A percentile compares a stretch with the other conserved stretches of the same genome.
These are phyloP conservation scores for Eunapius fragilis DNA, from an alignment of 37 sponge, comb jelly and placozoan species.

Conservation along the genomic window DNA sequence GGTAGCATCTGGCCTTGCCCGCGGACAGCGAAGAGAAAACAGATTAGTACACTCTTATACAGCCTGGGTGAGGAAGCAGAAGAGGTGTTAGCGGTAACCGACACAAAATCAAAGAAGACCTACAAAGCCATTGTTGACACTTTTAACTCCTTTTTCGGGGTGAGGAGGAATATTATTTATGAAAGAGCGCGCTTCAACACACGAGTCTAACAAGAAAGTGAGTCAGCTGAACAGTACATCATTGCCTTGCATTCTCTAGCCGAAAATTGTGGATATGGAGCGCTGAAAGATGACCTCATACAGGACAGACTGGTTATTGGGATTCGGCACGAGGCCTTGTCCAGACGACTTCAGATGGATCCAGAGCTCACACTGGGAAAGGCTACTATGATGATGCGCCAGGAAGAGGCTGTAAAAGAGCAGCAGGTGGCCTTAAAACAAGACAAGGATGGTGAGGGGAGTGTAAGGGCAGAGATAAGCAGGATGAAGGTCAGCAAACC, in stretches of 20 bases:
- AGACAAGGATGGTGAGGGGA: too few species aligned
- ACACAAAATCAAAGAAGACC: not conserved
- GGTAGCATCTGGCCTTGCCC: too few species aligned
- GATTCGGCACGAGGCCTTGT: slow-evolving; percentile 8
- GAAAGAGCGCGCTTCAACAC: not conserved
- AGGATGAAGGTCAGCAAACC: too few species aligned
- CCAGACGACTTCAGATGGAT: slow-evolving; percentile 19
- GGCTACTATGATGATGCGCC: slow-evolving; percentile 11
- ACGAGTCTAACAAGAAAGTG: slow-evolving; percentile 10
- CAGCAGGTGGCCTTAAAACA: slow-evolving; percentile 8
- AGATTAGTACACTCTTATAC: slow-evolving; percentile 31
- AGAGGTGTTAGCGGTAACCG: not conserved
- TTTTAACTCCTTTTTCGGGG: not conserved
- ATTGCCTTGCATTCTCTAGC: slow-evolving; percentile 2
- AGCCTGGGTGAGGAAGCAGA: slow-evolving; percentile 39
- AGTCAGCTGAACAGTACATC: slow-evolving; percentile 19
- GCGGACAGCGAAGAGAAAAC: too few species aligned
- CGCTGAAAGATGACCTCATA: not conserved
- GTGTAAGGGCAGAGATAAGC: too few species aligned
- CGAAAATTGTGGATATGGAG: slow-evolving; percentile 6
- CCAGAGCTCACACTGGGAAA: slow-evolving; percentile 29
- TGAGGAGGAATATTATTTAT: not conserved
- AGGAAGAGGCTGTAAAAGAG: slow-evolving; percentile 21
- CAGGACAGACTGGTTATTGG: slow-evolving; percentile 24
- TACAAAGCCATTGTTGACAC: slow-evolving; percentile 19